Evolutionary conservation across 2,113 vertebrate genomes (phyloP), one percentile per base, ranked within the genome.

Genomic region (Lepisosteus oculatus): DNA sequence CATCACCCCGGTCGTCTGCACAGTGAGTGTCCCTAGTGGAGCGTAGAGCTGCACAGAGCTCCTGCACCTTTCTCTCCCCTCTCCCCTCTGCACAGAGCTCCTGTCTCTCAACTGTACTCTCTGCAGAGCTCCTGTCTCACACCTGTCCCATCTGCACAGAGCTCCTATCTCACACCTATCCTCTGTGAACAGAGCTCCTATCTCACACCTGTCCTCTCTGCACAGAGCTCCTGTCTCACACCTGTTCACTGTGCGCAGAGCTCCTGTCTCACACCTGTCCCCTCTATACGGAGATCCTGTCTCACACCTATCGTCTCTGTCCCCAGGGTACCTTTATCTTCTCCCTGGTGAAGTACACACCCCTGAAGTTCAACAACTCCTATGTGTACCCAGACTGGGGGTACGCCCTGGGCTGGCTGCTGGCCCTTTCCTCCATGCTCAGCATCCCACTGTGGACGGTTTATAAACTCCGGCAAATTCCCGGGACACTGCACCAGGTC

Each of bases 321-420:
- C 41, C 42, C 8, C 29, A 91, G 89, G 88, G 79, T 14, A 89
- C 86, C 0, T 76, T 89, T 61, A 68, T 85, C 6, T 91, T 87
- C 72, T 71, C 85, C 56, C 0, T 90, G 17, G 43, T 88, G 70
- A 88, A 65, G 74, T 87, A 88, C 79, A 81, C 73, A 2, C 86
- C 88, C 3, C 7, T 91, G 74, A 85, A 9, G 68, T 91, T 87
- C 80, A 90, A 89, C 77, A 84, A 85, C 47, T 75, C 74, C 0
- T 90, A 89, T 2, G 68, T 85, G 68, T 90, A 90, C 76, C 89
- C 89, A 3, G 78, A 78, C 77, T 89, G 88, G 89, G 84, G 86
- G 2, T 87, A 89, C 55, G 73, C 68, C 0, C 65, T 90, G 8
- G 89, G 88, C 62, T 85, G 88, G 87, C 87, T 90, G 70, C 76